Percentiles rank a stretch among this genome's conserved stretches.
Conservation (phyloP, 2,888 invertebrate genomes). For the Metalampra italica region DNA sequence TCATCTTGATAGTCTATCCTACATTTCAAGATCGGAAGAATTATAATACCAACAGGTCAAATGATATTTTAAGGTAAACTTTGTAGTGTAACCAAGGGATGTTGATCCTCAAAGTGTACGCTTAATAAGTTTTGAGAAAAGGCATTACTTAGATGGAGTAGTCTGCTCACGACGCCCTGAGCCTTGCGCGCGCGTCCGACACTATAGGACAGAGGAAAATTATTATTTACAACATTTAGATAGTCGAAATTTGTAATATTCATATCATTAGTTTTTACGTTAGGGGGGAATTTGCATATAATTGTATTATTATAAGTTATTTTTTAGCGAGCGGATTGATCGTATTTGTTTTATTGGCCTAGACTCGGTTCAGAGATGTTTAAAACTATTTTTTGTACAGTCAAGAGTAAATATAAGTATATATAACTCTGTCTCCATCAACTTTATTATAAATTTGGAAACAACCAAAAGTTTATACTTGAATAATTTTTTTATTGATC, state of each 20-base stretch:
- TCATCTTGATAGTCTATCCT: slow-evolving; percentile 48
- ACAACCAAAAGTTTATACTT: too few relatives aligned
- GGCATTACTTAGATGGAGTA: slow-evolving; percentile 41
- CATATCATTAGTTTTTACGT: slow-evolving; percentile 78
- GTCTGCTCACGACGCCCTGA: slow-evolving; percentile 31
- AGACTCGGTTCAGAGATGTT: slow-evolving; percentile 52
- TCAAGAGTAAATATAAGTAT: too few relatives aligned
- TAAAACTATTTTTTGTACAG: too few relatives aligned
- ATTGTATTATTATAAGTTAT: slow-evolving; percentile 49
- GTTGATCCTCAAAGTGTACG: slow-evolving; percentile 47
- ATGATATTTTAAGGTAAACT: slow-evolving; percentile 45
- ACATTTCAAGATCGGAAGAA: slow-evolving; percentile 37
- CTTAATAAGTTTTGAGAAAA: slow-evolving; percentile 40
- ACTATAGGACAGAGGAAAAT: slow-evolving; percentile 34
- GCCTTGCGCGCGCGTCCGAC: slow-evolving; percentile 36
- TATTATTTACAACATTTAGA: slow-evolving; percentile 64
- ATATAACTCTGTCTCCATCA: too few relatives aligned
- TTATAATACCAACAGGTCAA: slow-evolving; percentile 35
- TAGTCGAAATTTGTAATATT: slow-evolving; percentile 73
- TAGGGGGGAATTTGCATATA: slow-evolving; percentile 61
- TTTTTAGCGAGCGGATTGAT: slow-evolving; percentile 50
- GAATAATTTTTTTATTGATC: too few relatives aligned
- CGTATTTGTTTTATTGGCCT: slow-evolving; percentile 54
- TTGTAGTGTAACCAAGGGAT: slow-evolving; percentile 40
- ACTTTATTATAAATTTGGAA: too few relatives aligned